These are phyloP conservation scores for Aptenodytes patagonicus DNA, from an alignment of 2,113 vertebrate genomes.

Conservation along the genomic window DNA sequence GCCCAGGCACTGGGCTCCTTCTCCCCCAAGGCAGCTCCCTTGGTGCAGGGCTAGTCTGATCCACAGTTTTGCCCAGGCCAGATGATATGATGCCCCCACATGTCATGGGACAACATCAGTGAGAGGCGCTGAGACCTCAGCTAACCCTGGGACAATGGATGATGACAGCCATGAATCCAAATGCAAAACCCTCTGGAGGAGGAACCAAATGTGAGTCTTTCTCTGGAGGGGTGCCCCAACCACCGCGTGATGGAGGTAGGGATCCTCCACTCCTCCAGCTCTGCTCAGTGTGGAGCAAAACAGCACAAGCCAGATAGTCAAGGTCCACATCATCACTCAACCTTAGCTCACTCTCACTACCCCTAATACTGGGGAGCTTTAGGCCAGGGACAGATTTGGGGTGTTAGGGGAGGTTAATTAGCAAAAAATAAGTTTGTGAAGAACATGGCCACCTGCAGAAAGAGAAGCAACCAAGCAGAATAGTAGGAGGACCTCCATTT, in stretches of 20 bases:
- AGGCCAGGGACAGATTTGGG: not conserved
- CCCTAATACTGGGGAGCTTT: not conserved
- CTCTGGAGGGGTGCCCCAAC: not conserved
- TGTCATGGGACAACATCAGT: not conserved
- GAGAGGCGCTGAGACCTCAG: not conserved
- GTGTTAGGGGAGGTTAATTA: not conserved
- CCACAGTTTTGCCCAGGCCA: not conserved
- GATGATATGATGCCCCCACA: rapidly evolving
- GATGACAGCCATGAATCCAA: not conserved
- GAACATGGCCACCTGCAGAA: not conserved
- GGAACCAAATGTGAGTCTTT: not conserved
- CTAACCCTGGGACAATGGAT: not conserved
- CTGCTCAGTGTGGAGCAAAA: not conserved
- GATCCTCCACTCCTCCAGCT: not conserved
- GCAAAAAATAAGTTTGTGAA: not conserved
- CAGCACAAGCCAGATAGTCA: not conserved
- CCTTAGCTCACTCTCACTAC: not conserved
- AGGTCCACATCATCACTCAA: not conserved
- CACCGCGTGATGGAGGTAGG: not conserved
- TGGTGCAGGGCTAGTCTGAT: not conserved
- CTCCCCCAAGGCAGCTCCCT: not conserved
- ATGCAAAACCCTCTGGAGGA: not conserved
- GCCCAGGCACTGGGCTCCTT: not conserved
- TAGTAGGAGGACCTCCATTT: not conserved
- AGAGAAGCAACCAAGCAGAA: not conserved